A percentile compares a stretch with the other conserved stretches of the same genome.
Conservation (phyloP, 2,888 invertebrate genomes). For the Rotaria socialis region DNA sequence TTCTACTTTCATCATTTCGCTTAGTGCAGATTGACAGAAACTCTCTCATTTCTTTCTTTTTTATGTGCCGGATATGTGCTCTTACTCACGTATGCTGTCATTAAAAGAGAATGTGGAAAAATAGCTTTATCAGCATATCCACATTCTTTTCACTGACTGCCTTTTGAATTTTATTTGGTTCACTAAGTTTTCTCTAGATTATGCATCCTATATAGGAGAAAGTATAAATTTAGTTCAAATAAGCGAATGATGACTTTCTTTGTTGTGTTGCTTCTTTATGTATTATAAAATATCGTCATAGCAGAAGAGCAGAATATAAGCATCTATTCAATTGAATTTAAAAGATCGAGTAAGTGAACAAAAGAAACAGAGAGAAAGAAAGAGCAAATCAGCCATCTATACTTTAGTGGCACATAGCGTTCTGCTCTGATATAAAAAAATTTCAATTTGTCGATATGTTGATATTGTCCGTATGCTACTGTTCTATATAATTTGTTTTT, state of each 20-base stretch:
- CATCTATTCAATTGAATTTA: neutral
- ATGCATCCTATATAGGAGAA: neutral
- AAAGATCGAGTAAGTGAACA: neutral
- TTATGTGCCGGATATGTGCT: neutral
- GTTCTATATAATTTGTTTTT: neutral
- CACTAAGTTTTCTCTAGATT: neutral
- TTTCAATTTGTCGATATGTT: slow-evolving; percentile 9
- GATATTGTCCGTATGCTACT: neutral
- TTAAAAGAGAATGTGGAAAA: neutral
- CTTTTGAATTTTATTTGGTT: neutral
- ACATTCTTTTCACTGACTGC: neutral
- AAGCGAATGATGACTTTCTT: neutral
- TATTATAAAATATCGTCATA: neutral
- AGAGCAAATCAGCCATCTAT: neutral
- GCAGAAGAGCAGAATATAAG: neutral
- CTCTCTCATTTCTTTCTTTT: neutral
- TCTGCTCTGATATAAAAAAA: neutral
- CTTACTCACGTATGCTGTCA: neutral
- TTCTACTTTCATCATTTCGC: neutral
- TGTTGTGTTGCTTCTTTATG: neutral
- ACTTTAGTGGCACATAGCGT: neutral
- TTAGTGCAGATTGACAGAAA: neutral
- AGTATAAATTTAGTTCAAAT: neutral
- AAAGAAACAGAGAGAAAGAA: too few species aligned
- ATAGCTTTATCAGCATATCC: neutral